Evolutionary conservation across 2,113 vertebrate genomes (phyloP).

Genomic region (Egretta garzetta): DNA sequence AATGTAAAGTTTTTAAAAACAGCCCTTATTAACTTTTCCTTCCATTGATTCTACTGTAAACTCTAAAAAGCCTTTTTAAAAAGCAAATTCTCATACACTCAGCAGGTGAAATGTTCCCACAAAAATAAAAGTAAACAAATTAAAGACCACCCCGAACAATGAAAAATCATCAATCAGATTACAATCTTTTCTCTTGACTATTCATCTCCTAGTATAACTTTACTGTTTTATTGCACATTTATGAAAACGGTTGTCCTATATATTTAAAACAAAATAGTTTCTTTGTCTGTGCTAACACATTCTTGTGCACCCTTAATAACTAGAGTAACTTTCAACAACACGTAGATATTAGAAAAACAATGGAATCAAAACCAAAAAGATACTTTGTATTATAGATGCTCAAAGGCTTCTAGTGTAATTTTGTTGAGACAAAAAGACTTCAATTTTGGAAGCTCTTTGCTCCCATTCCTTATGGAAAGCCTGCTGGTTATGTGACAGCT

Average conservation of each 20-base stretch:
- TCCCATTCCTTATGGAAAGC: background rate
- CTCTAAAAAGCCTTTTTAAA: slow-evolving; percentile 81
- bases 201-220: slow-evolving; percentile 46
- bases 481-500: slow-evolving; percentile 45
- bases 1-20: slow-evolving; percentile 85
- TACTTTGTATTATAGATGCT: background rate
- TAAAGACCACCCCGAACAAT: slow-evolving; percentile 35
- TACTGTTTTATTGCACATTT: slow-evolving; percentile 72
- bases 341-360: slow-evolving; percentile 34
- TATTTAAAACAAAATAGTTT: slow-evolving; percentile 58
- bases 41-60: slow-evolving; percentile 83
- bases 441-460: background rate
- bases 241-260: slow-evolving; percentile 69
- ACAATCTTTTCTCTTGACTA: slow-evolving; percentile 57
- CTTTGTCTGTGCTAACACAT: slow-evolving; percentile 69
- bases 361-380: slow-evolving; percentile 8
- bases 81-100: slow-evolving; percentile 79
- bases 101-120: slow-evolving; percentile 77
- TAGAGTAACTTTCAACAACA: slow-evolving; percentile 49
- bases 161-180: slow-evolving; percentile 65
- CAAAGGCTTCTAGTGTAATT: background rate
- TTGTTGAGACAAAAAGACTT: background rate
- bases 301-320: slow-evolving; percentile 63
- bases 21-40: slow-evolving; percentile 87
- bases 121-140: slow-evolving; percentile 51